Evolutionary conservation across 2,113 vertebrate genomes (phyloP).

Genomic region (Oncorhynchus gorbuscha): DNA sequence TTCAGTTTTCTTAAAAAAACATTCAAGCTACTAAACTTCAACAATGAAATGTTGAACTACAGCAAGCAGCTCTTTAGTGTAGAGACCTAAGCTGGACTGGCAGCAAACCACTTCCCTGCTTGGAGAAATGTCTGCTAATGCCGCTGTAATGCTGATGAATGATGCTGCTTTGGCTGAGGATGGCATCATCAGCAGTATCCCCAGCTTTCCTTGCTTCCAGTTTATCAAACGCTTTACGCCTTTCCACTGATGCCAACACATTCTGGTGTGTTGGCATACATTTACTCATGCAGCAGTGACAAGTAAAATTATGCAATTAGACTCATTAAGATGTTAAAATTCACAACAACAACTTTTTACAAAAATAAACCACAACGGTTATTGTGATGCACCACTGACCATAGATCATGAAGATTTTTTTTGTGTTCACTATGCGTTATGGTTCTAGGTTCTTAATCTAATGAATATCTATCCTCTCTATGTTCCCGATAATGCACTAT

Average conservation of each 20-base stretch:
- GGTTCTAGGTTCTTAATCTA: not conserved
- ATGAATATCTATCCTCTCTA: not conserved
- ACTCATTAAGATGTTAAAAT: not conserved
- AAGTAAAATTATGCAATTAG: not conserved
- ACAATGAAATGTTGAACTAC: constrained; percentile 1
- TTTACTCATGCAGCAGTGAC: not conserved
- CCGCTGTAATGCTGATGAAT: constrained; percentile 21
- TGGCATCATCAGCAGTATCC: constrained; percentile 13
- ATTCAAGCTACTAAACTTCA: not conserved
- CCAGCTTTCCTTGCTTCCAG: constrained; percentile 8
- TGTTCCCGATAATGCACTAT: not conserved
- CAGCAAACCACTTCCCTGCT: not conserved
- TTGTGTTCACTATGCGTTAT: not conserved
- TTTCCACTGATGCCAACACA: constrained; percentile 2
- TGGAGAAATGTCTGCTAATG: constrained; percentile 9
- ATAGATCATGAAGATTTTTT: constrained; percentile 4
- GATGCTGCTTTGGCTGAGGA: constrained; percentile 11
- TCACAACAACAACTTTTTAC: not conserved
- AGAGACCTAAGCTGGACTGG: not conserved
- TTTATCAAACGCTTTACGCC: constrained; percentile 9
- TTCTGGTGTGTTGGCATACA: too few relatives aligned
- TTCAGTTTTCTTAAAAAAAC: not conserved
- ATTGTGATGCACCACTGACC: not conserved
- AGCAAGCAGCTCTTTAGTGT: not conserved
- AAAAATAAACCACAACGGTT: not conserved